phyloP scores from a whole-genome alignment of 2,888 invertebrate species.

The Xanthorhoe spadicearia region DNA sequence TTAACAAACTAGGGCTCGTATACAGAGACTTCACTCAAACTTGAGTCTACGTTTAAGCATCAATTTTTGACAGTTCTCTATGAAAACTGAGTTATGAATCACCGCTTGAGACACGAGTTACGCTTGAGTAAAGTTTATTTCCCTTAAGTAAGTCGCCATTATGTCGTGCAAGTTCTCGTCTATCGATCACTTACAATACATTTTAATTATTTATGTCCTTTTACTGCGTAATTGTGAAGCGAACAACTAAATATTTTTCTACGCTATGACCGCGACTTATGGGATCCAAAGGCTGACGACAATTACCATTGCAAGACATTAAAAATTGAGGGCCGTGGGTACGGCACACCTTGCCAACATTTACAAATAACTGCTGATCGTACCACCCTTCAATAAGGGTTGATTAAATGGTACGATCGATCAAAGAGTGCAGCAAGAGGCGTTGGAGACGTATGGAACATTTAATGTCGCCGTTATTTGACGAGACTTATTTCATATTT shows the following conservation, averaged over 20 bases:
- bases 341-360: conserved; percentile 12
- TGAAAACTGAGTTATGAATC: no score
- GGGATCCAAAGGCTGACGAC: conserved; percentile 16
- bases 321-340: conserved; percentile 21
- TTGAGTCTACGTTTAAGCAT: no score
- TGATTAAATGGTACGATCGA: conserved; percentile 16
- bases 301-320: conserved; percentile 25
- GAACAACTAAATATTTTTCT: conserved; percentile 5
- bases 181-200: background rate
- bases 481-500: background rate
- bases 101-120: no score
- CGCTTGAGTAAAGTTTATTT: no score
- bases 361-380: conserved; percentile 24
- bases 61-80: no score
- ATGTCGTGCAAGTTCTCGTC: background rate
- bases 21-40: no score
- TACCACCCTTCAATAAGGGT: conserved; percentile 14
- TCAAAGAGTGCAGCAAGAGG: conserved; percentile 8
- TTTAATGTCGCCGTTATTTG: conserved; percentile 8
- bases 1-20: no score
- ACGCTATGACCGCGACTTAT: conserved; percentile 8
- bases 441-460: background rate
- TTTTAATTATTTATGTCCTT: background rate
- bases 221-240: background rate
- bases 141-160: background rate